Base-by-base conservation (phyloP, 2,797 vertebrate genomes). In the Diplodus puntazzo region DNA sequence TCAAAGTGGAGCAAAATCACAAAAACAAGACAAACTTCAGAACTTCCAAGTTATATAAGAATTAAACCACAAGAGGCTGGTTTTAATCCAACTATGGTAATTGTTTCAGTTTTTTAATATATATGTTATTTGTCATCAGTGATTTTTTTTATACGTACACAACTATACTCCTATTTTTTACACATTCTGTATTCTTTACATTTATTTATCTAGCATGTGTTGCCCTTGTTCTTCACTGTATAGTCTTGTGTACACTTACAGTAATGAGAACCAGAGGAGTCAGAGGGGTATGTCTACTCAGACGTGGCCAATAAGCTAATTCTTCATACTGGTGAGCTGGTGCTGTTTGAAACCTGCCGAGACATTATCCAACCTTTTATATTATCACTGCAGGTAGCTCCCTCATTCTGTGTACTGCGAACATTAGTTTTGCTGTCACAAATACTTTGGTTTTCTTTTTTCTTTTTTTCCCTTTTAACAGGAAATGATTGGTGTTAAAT, bases 351-450 rank as follows among this genome's bases (percentile, higher is more conserved):
- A 1, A 7, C n/a, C 65, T 49, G 75, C 59, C 25, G 49, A 73
- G 25, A 64, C 69, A 52, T 73, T 17, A 23, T 25, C 52, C 60
- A 53, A 52, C 57, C 43, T 62, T 11, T 63, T 48, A 18, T 39
- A 52, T 58, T 67, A 77, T 82, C 62, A 17, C 77, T 43, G 43
- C 84, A 76, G 65, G 67, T 59, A 49, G 72, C 55, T 23, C 5
- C 58, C 13, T 60, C 78, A 9, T 21, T 73, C 59, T 43, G 61
- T 1, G 25, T 13, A 39, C 62, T 64, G 62, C 69, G 55, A 61
- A 49, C 62, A n/a, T 30, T 25, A 13, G 20, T 39, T 0, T 42
- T 4, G 48, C 63, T 69, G 63, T 69, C 66, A 69, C 30, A 53
- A 67, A 20, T 17, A 49, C 53, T 10, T 9, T 10, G 34, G 16